These are phyloP conservation scores for Drosophila eugracilis DNA, from an alignment of 1,140 invertebrate species.

Conservation along the genomic window DNA sequence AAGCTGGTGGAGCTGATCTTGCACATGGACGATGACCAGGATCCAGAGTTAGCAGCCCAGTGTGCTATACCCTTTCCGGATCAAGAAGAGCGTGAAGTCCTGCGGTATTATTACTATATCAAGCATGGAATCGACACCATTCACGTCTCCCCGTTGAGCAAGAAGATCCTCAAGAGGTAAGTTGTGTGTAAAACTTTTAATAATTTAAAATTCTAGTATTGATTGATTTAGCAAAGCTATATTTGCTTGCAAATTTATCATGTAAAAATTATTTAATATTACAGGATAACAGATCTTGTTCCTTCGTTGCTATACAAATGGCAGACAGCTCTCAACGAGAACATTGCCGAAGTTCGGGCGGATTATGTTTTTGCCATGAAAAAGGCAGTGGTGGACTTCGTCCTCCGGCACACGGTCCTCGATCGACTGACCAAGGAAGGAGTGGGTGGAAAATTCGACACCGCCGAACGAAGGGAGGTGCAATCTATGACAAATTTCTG, in stretches of 20 bases:
- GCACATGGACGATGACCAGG: conserved; percentile 83
- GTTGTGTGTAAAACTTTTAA: neutral
- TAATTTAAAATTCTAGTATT: too few species aligned
- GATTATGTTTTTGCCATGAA: conserved; percentile 94
- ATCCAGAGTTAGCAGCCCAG: conserved; percentile 70
- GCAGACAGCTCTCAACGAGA: conserved; percentile 86
- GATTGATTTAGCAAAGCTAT: too few species aligned
- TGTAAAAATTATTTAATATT: neutral
- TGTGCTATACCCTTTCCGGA: conserved; percentile 85
- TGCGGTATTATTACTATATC: conserved; percentile 96
- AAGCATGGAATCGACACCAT: conserved; percentile 94
- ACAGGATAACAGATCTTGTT: conserved; percentile 85
- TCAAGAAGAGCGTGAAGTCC: conserved; percentile 88
- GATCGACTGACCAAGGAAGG: conserved; percentile 59
- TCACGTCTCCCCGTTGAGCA: conserved; percentile 92
- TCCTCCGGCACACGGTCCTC: conserved; percentile 89
- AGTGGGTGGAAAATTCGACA: conserved; percentile 84
- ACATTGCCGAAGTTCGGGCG: conserved; percentile 89
- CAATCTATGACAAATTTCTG: conserved; percentile 75
- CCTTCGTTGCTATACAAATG: conserved; percentile 87
- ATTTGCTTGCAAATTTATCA: neutral
- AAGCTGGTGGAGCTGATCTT: conserved; percentile 91
- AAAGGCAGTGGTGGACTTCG: conserved; percentile 95
- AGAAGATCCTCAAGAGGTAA: conserved; percentile 87
- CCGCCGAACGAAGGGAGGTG: conserved; percentile 87